Conservation (phyloP, 2,113 vertebrate genomes). For the Platysternon megacephalum region DNA sequence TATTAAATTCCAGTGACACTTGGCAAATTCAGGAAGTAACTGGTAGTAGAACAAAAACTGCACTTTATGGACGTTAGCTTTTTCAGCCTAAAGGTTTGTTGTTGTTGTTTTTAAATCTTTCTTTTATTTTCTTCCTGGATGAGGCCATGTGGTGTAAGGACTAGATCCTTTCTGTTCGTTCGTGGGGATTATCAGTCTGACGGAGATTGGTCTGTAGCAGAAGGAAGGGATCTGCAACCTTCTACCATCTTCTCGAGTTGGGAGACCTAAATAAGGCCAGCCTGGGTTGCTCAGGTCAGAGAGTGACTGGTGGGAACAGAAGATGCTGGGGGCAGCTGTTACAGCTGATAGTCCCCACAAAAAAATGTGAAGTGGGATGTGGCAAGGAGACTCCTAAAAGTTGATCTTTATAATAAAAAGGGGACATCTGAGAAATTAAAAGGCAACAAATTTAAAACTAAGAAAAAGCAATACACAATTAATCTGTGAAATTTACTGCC, state of each 20-base stretch:
- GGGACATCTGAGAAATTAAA: neutral
- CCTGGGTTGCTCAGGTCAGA: neutral
- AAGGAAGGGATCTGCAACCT: neutral
- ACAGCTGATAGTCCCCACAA: neutral
- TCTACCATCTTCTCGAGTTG: neutral
- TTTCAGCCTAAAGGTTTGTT: neutral
- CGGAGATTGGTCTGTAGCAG: neutral
- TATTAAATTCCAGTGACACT: neutral
- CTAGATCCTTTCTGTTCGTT: neutral
- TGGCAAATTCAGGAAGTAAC: neutral
- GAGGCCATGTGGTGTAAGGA: neutral
- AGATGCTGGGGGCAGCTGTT: neutral
- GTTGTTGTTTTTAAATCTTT: neutral
- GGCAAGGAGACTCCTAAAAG: neutral
- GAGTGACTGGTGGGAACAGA: neutral
- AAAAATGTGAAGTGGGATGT: neutral
- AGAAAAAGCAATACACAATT: neutral
- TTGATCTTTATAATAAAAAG: neutral
- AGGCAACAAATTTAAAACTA: conserved; percentile 4
- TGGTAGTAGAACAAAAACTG: neutral
- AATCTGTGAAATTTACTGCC: neutral
- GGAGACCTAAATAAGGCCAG: neutral
- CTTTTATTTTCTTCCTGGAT: neutral
- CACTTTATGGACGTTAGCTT: neutral
- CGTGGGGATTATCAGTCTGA: neutral